Evolutionary conservation across 2,888 invertebrate genomes (phyloP).

Genomic region (Ichneumoninae sp.): DNA sequence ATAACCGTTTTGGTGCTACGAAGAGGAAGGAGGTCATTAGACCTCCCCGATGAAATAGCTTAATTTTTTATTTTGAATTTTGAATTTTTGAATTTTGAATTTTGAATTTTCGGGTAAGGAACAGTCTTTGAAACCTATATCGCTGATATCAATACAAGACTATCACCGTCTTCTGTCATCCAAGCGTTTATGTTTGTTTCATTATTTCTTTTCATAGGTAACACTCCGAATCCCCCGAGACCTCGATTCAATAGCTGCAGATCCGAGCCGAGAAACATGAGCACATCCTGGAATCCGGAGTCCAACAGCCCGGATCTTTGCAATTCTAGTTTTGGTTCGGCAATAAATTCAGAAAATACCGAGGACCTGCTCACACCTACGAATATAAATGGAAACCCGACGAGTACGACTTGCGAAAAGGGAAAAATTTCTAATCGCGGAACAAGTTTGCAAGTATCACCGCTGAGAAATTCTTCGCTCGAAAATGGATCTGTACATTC

Average conservation of each 20-base stretch:
- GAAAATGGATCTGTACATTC: slow-evolving; percentile 76
- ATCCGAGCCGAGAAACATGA: slow-evolving; percentile 83
- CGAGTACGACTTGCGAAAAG: slow-evolving; percentile 64
- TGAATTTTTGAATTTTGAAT: no score
- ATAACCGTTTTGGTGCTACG: slow-evolving; percentile 16
- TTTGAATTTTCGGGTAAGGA: no score
- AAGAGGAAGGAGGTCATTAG: slow-evolving; percentile 25
- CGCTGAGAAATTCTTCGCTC: slow-evolving; percentile 71
- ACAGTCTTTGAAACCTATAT: no score
- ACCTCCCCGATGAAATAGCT: background rate
- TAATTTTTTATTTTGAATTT: no score
- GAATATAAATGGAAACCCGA: slow-evolving; percentile 72
- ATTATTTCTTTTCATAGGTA: slow-evolving; percentile 81
- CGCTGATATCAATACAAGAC: no score
- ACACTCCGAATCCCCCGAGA: slow-evolving; percentile 85
- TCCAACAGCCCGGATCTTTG: slow-evolving; percentile 53
- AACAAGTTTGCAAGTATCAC: slow-evolving; percentile 69
- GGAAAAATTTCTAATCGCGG: slow-evolving; percentile 63
- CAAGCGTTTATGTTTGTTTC: background rate
- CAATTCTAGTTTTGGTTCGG: slow-evolving; percentile 41
- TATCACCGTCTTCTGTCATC: no score
- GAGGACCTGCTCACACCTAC: slow-evolving; percentile 65
- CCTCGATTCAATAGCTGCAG: slow-evolving; percentile 87
- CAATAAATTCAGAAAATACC: slow-evolving; percentile 71
- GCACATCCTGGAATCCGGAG: slow-evolving; percentile 66